Evolutionary conservation across 1,140 invertebrate species (phyloP), one percentile per base, ranked within the genome.

Genomic region (Oedothorax gibbosus): DNA sequence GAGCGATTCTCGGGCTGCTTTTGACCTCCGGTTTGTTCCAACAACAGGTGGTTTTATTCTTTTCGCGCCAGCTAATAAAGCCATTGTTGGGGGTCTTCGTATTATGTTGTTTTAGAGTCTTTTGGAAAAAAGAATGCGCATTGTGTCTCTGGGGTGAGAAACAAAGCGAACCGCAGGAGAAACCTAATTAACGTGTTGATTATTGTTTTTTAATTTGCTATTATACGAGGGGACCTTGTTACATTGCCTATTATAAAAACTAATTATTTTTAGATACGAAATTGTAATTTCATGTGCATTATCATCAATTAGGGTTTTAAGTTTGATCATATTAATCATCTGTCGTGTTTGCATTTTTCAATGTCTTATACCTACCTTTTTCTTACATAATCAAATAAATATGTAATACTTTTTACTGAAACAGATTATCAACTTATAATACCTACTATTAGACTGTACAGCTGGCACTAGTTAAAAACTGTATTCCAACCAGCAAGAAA

Each of bases 1-100:
- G 54, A 71, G 78, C 66, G 20, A 49, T 81, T 80, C 71, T 79
- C 77, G 62, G 62, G 68, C 62, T 79, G 77, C 64, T 79, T 71
- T 35, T 81, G 78, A 81, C 78, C 78, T 81, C 65, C 54, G 20
- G 14, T 7, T 35, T 35, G 35, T 35, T 12, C 18, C 66, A 81
- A 81, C 78, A 81, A 81, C 78, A 81, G 78, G 78, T 81, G 54
- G 66, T 81, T 81, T 71, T 81, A 71, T 71, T 81, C 68, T 81
- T 60, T 60, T 18, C 35, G 35, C 35, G 53, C 21, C 68, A 8
- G 18, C 66, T 81, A 81, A 81, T 81, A 81, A 81, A 81, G 66
- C 78, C 66, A 81, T 81, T 81, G 78, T 81, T 71, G 78, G 51
- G 14, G 78, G 71, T 71, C 68, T 57, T 81, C 78, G n/a, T 68